phyloP scores from a whole-genome alignment of 1,140 invertebrate species.

The Elysia chlorotica region DNA sequence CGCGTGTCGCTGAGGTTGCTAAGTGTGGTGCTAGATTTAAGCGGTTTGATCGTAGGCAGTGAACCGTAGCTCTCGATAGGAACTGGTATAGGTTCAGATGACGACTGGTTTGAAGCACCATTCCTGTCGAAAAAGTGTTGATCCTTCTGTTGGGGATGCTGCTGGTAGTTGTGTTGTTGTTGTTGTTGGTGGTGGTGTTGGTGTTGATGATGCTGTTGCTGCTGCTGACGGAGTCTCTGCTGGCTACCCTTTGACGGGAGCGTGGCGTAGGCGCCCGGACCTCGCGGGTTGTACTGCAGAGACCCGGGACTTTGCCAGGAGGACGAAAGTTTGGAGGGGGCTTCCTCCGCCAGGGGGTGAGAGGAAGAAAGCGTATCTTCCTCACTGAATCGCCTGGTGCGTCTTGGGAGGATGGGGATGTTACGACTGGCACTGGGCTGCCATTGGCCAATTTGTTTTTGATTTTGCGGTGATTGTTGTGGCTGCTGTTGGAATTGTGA shows the following conservation, averaged over 20 bases:
- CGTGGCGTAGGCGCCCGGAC: conserved; percentile 40
- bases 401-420: too few relatives aligned
- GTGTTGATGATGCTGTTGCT: not conserved
- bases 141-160: not conserved
- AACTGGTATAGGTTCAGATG: too few relatives aligned
- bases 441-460: too few relatives aligned
- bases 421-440: too few relatives aligned
- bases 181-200: not conserved
- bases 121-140: too few relatives aligned
- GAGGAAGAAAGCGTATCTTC: not conserved
- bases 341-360: not conserved
- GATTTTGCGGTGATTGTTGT: too few relatives aligned
- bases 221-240: not conserved
- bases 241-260: conserved; percentile 36
- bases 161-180: not conserved
- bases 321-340: conserved; percentile 20
- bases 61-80: conserved; percentile 32
- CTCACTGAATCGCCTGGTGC: not conserved
- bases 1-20: not conserved
- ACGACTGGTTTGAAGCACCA: too few relatives aligned
- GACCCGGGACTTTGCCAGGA: conserved; percentile 26
- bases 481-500: too few relatives aligned
- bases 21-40: conserved; percentile 29
- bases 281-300: too few relatives aligned
- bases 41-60: conserved; percentile 45